Evolutionary conservation across 2,888 invertebrate species (phyloP), one percentile per base, ranked within the genome.

Genomic region (Sialis lutaria): DNA sequence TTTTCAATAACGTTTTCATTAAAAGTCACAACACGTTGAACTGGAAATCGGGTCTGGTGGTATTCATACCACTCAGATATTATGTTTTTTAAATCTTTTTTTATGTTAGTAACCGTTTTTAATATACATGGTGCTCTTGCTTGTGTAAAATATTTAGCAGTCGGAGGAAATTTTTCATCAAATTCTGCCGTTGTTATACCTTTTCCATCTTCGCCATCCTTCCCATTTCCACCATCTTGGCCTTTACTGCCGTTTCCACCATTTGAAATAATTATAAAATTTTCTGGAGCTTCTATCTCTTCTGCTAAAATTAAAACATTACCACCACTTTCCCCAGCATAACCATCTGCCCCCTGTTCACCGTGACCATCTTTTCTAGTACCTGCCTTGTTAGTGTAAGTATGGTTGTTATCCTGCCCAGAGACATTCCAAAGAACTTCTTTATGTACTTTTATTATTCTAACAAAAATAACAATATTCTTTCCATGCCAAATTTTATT

Each of bases 241-340:
- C 58, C 58, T 8, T 49, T 46, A 39, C 56, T 51, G 31, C 58
- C 58, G 7, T 49, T 49, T 3, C 58, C 58, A 10, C 58, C 58
- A 43, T 54, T 52, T 12, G 56, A 53, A 43, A 50, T 52, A 48
- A 58, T 52, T 22, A 50, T 53, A 9, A 56, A 51, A 31, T 52
- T 49, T 39, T 53, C 45, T 4, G 52, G 47, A 49, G 54, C 51
- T 40, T 51, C 49, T 40, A 56, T 51, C 2, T 50, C 44, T 9
- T 53, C 49, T 5, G 51, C 46, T 31, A 54, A 30, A 44, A 58
- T 48, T 8, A 49, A 45, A 13, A 57, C 51, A 48, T 58, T 56
- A 3, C 59, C 58, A 13, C 58, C 59, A 51, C 57, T 58, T 50
- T 56, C 54, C 9, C 58, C 58, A 40, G 55, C 49, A 42, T 47